Evolutionary conservation across 2,797 vertebrate genomes (phyloP).

Genomic region (Chrosomus eos): DNA sequence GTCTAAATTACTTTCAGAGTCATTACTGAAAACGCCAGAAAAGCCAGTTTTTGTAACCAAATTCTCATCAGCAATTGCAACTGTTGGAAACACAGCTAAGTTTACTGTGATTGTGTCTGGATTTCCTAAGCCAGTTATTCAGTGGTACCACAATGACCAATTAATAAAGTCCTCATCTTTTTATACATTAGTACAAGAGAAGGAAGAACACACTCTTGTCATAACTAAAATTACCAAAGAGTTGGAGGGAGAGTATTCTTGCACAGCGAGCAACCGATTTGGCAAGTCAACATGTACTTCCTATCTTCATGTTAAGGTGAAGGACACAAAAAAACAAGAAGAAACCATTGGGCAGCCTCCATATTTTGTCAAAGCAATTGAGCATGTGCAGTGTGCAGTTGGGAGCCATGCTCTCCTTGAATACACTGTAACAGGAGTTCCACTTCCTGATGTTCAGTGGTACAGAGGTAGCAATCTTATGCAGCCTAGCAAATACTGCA

Average conservation of each 20-base stretch:
- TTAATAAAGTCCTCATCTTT: slow-evolving; percentile 73
- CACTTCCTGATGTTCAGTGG: slow-evolving; percentile 82
- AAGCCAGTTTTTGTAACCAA: slow-evolving; percentile 86
- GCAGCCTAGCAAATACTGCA: slow-evolving; percentile 66
- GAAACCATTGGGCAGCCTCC: slow-evolving; percentile 72
- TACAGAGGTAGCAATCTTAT: slow-evolving; percentile 78
- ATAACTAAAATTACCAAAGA: slow-evolving; percentile 77
- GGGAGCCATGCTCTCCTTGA: slow-evolving; percentile 80
- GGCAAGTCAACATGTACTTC: slow-evolving; percentile 81
- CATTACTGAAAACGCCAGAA: slow-evolving; percentile 77
- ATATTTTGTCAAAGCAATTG: slow-evolving; percentile 75
- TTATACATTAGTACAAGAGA: slow-evolving; percentile 80
- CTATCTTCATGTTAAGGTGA: slow-evolving; percentile 78
- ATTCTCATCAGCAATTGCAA: slow-evolving; percentile 76
- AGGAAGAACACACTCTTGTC: slow-evolving; percentile 82
- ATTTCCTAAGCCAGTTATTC: slow-evolving; percentile 81
- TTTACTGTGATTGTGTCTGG: slow-evolving; percentile 84
- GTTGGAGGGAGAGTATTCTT: slow-evolving; percentile 85
- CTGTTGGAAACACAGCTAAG: slow-evolving; percentile 79
- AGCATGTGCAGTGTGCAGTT: slow-evolving; percentile 67
- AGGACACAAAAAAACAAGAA: slow-evolving; percentile 58
- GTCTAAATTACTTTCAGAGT: slow-evolving; percentile 76
- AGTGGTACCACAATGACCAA: slow-evolving; percentile 85
- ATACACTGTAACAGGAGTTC: slow-evolving; percentile 79
- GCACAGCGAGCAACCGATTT: slow-evolving; percentile 81